phyloP scores from a whole-genome alignment of 1,140 invertebrate genomes.

The Drusus annulatus region DNA sequence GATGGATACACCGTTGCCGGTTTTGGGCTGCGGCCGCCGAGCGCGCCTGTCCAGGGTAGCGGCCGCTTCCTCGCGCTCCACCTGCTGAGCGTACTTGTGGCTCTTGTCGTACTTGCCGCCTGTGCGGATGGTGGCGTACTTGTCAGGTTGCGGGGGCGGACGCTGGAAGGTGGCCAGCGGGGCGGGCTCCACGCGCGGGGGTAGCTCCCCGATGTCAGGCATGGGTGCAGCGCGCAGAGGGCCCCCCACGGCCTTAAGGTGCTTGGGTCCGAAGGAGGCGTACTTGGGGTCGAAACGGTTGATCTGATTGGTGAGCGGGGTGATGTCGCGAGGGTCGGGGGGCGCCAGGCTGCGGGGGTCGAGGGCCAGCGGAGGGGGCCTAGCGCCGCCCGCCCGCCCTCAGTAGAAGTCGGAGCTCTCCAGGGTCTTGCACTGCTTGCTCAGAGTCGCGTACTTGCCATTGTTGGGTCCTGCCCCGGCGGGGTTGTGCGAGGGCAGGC shows the following conservation, averaged over 20 bases:
- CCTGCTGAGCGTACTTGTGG: slow-evolving; percentile 57
- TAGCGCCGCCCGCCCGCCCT: slow-evolving; percentile 79
- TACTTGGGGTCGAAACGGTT: slow-evolving; percentile 77
- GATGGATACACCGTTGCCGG: slow-evolving; percentile 47
- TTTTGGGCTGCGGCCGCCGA: slow-evolving; percentile 56
- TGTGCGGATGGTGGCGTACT: slow-evolving; percentile 66
- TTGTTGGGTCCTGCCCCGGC: slow-evolving; percentile 73
- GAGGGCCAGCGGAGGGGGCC: slow-evolving; percentile 67
- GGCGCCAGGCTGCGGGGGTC: slow-evolving; percentile 59
- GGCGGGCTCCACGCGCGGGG: slow-evolving; percentile 62
- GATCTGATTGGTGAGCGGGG: slow-evolving; percentile 68
- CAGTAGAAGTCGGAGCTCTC: slow-evolving; percentile 95
- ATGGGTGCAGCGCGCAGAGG: slow-evolving; percentile 39
- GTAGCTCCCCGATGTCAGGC: slow-evolving; percentile 48
- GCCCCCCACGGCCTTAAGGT: slow-evolving; percentile 64
- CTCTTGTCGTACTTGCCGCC: slow-evolving; percentile 58
- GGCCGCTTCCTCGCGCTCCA: slow-evolving; percentile 51
- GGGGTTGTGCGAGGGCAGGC: slow-evolving; percentile 65
- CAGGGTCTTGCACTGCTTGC: slow-evolving; percentile 95
- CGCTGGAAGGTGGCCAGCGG: slow-evolving; percentile 64
- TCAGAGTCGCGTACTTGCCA: slow-evolving; percentile 91
- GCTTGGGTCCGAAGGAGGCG: slow-evolving; percentile 75
- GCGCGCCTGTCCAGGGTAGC: slow-evolving; percentile 39
- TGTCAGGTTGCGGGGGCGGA: slow-evolving; percentile 62
- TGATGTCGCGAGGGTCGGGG: slow-evolving; percentile 59